Conservation (phyloP, 2,888 invertebrate species). For the Cenopis cana region DNA sequence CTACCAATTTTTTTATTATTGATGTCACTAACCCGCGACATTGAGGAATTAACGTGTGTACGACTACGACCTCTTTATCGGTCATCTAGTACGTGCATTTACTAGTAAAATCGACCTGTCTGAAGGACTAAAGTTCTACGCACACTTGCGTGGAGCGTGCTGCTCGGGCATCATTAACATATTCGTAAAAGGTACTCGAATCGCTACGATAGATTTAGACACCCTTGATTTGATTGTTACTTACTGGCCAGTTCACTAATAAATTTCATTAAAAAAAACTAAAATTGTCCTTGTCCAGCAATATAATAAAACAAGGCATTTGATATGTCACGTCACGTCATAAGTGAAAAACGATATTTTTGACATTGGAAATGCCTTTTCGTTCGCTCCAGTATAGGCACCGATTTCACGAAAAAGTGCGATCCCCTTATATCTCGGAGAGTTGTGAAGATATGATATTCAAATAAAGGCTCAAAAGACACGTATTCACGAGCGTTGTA, state of each 20-base stretch:
- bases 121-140: conserved; percentile 50
- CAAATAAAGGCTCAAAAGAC: no score
- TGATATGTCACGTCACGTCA: not conserved
- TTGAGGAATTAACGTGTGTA: conserved; percentile 68
- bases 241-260: not conserved
- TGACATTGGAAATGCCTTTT: no score
- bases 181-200: conserved; percentile 6
- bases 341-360: not conserved
- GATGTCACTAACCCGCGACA: conserved; percentile 58
- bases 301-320: no score
- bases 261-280: not conserved
- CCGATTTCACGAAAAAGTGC: no score
- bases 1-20: conserved; percentile 46
- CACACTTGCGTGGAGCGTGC: conserved; percentile 46
- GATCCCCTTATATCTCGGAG: no score
- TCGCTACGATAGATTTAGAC: not conserved
- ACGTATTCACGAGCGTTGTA: no score
- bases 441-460: no score
- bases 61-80: conserved; percentile 76
- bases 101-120: conserved; percentile 73
- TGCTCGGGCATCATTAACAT: conserved; percentile 10
- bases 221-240: not conserved
- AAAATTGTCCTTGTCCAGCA: not conserved
- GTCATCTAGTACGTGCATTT: conserved; percentile 77
- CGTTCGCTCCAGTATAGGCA: no score